These are phyloP conservation scores for Corvus moneduloides DNA, from an alignment of 2,113 vertebrate genomes.

Conservation along the genomic window DNA sequence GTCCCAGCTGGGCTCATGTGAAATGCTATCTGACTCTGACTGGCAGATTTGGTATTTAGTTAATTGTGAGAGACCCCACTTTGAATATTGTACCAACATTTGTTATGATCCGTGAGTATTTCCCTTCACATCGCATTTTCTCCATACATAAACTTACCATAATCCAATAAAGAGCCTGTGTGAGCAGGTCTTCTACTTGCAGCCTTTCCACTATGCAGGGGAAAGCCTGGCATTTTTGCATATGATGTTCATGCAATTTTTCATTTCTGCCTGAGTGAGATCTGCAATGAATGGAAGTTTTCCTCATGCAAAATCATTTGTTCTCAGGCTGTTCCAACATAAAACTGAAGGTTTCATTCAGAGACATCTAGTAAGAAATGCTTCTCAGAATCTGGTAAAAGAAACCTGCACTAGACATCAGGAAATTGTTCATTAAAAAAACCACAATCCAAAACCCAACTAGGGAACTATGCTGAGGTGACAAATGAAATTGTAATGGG, in stretches of 20 bases:
- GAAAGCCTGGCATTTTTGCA: background rate
- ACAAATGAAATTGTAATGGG: background rate
- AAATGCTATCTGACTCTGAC: slow-evolving; percentile 14
- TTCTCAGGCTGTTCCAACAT: background rate
- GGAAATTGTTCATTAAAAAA: background rate
- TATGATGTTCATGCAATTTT: background rate
- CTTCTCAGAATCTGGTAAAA: background rate
- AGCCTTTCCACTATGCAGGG: background rate
- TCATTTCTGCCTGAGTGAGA: background rate
- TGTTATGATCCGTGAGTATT: slow-evolving; percentile 15
- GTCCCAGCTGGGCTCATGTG: background rate
- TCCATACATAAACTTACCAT: slow-evolving; percentile 11
- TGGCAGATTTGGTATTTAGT: slow-evolving; percentile 29
- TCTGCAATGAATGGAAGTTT: background rate
- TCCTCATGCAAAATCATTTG: background rate
- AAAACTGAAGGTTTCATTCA: background rate
- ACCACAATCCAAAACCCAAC: background rate
- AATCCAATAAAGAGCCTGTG: slow-evolving; percentile 12
- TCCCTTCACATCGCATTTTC: slow-evolving; percentile 18
- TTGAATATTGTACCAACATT: slow-evolving; percentile 12
- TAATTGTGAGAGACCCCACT: slow-evolving; percentile 31
- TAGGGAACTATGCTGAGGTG: background rate
- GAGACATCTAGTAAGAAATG: background rate
- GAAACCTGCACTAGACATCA: background rate
- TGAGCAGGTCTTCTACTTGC: background rate